Percentiles rank a stretch among this genome's conserved stretches.
These are phyloP conservation scores for Vombatus ursinus DNA, from an alignment of 2,113 vertebrate genomes.

Conservation along the genomic window DNA sequence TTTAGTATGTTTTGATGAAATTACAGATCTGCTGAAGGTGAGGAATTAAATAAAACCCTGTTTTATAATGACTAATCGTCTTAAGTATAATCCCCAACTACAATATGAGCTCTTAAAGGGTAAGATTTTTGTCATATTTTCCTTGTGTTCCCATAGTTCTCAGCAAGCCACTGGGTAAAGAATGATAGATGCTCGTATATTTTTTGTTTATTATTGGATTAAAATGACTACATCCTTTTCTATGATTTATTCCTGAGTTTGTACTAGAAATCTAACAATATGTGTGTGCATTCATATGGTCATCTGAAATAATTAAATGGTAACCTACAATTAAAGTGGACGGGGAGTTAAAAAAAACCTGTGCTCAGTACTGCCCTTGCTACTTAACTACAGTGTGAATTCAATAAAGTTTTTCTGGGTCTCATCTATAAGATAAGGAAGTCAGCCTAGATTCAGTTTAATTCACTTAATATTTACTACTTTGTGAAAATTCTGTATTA, in stretches of 20 bases:
- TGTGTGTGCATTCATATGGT: not conserved
- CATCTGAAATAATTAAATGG: not conserved
- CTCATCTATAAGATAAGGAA: not conserved
- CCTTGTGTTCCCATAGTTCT: not conserved
- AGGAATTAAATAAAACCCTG: not conserved
- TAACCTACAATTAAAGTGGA: not conserved
- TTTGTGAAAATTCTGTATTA: not conserved
- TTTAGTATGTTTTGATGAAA: not conserved
- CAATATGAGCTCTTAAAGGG: not conserved
- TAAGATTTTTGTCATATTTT: not conserved
- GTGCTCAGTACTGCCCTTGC: not conserved
- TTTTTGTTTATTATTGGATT: not conserved
- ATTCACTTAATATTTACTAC: not conserved
- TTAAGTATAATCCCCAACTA: not conserved
- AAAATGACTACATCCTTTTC: not conserved
- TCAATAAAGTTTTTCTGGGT: not conserved
- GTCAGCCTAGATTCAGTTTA: not conserved
- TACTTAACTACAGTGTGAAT: not conserved
- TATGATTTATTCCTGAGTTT: not conserved
- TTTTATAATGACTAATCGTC: not conserved
- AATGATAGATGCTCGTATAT: not conserved
- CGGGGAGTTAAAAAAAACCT: not conserved
- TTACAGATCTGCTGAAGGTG: not conserved
- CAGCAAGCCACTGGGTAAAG: not conserved
- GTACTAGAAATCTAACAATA: not conserved